Conservation (phyloP, 2,113 vertebrate genomes). For the Neomonachus schauinslandi region DNA sequence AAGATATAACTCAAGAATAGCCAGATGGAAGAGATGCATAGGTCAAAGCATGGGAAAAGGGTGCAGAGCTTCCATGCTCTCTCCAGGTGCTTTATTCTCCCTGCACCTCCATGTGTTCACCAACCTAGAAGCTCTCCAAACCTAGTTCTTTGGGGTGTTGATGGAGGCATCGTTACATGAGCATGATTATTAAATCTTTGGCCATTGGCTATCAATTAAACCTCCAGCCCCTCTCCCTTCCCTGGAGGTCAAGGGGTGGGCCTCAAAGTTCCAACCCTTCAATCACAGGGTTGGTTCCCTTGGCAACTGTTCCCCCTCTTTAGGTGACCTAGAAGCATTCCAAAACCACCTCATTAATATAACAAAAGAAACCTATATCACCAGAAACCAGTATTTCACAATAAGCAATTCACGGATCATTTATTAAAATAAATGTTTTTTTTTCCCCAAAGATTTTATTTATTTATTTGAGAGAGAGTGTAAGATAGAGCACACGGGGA, state of each 20-base stretch:
- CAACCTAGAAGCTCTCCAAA: background rate
- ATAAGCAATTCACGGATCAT: background rate
- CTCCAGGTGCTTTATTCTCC: background rate
- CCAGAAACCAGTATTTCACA: background rate
- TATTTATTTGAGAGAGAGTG: background rate
- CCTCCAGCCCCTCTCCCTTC: background rate
- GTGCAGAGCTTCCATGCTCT: background rate
- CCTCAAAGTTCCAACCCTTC: background rate
- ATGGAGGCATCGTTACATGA: background rate
- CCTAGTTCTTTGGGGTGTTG: background rate
- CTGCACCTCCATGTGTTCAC: background rate
- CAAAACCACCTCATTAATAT: background rate
- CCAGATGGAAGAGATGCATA: background rate
- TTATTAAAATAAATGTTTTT: background rate
- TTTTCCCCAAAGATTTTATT: background rate
- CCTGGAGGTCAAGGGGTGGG: background rate
- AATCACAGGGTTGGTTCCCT: background rate
- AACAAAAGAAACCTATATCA: background rate
- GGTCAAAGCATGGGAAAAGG: background rate
- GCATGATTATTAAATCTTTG: background rate
- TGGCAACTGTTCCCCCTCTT: background rate
- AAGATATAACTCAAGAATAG: background rate
- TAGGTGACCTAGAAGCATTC: background rate
- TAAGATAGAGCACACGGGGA: background rate
- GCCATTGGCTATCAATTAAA: background rate